These are phyloP conservation scores for Drosophila insularis DNA, from an alignment of 1,140 invertebrate species.

Conservation along the genomic window DNA sequence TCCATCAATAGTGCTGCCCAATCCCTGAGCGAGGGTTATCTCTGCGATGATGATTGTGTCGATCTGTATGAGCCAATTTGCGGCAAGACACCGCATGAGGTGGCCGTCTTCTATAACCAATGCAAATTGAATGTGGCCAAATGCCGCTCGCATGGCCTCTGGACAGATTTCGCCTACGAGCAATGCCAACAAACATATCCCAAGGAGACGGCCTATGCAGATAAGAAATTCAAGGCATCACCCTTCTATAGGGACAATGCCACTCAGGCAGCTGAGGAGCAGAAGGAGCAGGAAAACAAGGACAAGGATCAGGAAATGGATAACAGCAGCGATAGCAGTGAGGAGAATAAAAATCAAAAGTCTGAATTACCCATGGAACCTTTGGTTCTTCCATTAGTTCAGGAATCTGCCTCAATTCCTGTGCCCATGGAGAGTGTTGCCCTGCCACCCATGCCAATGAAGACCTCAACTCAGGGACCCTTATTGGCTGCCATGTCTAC, in stretches of 20 bases:
- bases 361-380: conserved; percentile 3
- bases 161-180: conserved; percentile 59
- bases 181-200: conserved; percentile 66
- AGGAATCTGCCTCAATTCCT: conserved; percentile 13
- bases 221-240: conserved; percentile 66
- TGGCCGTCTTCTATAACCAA: conserved; percentile 76
- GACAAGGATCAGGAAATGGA: conserved; percentile 28
- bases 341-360: conserved; percentile 47
- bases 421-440: conserved; percentile 42
- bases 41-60: conserved; percentile 75
- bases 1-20: conserved; percentile 59
- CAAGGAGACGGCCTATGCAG: conserved; percentile 66
- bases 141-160: conserved; percentile 73
- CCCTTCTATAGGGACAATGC: conserved; percentile 60
- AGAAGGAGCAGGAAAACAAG: conserved; percentile 12
- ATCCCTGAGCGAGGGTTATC: conserved; percentile 63
- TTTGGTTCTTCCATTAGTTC: background rate
- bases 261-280: conserved; percentile 20
- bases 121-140: conserved; percentile 77
- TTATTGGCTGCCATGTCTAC: conserved; percentile 24
- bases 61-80: conserved; percentile 75
- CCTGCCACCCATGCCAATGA: conserved; percentile 55
- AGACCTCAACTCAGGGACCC: conserved; percentile 28
- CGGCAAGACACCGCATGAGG: conserved; percentile 62
- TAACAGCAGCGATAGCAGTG: conserved; percentile 57